Base-by-base conservation (phyloP, 2,797 vertebrate species). In the Ispidina lecontei region DNA sequence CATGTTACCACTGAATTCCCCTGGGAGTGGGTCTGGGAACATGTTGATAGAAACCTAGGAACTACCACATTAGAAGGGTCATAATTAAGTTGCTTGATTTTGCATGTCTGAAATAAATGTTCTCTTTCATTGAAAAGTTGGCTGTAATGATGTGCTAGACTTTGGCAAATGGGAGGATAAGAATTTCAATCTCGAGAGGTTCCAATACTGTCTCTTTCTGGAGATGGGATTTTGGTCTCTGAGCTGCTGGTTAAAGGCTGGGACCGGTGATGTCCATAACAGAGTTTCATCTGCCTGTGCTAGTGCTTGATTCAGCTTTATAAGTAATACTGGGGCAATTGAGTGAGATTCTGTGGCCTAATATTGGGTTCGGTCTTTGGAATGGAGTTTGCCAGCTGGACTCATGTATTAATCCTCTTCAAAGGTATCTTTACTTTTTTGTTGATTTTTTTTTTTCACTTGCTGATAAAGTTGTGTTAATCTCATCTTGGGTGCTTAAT, bases 1-100 rank as follows among this genome's bases (percentile, higher is more conserved):
- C 97, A 96, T 98, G 96, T 97, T 97, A 95, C 96, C 97, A 97
- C 80, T 96, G 97, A 96, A 72, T 89, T 97, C 98, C 97, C 97
- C 96, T 76, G 95, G 97, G 98, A 97, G 97, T 91, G 91, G 93
- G 89, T 93, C 94, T 96, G 95, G 95, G 95, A 92, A 96, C 74
- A 25, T 93, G 89, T 80, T 96, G 94, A 85, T 92, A 95, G 86
- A 89, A 44, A 64, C 67, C 93, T 87, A 89, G 89, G 87, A 96
- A 95, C 93, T 90, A 58, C 92, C 95, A 96, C 96, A 96, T 97
- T 96, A 96, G 76, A 97, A 94, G 94, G 94, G 94, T 96, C 92
- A 91, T 96, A 95, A 97, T 96, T 94, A 96, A 96, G 90, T 96
- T 96, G 95, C 95, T 87, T 91, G 87, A 79, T 91, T 96, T 96